Conservation (phyloP, 2,797 vertebrate species). For the Acestrorhynchus altus region DNA sequence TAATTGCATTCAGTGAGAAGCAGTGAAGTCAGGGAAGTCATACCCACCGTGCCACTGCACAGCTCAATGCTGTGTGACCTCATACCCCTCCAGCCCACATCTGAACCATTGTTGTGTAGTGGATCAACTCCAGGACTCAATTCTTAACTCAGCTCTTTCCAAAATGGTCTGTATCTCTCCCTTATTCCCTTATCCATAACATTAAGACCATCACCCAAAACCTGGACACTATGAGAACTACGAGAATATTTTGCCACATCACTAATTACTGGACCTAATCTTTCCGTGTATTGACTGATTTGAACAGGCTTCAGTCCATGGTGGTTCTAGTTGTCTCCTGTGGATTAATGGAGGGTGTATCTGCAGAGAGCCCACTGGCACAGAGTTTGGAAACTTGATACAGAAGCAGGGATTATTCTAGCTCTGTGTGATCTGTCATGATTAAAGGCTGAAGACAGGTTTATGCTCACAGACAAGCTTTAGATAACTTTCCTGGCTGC, state of each 20-base stretch:
- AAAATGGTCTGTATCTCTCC: no score
- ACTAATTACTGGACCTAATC: slow-evolving; percentile 17
- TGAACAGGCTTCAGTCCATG: slow-evolving; percentile 5
- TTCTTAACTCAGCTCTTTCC: no score
- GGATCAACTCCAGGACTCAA: no score
- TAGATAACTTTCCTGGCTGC: slow-evolving; percentile 33
- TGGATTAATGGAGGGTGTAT: slow-evolving; percentile 33
- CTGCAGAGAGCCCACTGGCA: not conserved
- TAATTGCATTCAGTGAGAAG: no score
- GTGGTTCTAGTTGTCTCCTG: slow-evolving; percentile 8
- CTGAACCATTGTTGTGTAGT: no score
- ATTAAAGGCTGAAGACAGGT: slow-evolving; percentile 49
- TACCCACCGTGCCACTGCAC: no score
- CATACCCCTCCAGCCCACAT: no score
- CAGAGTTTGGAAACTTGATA: slow-evolving; percentile 27
- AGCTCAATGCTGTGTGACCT: no score
- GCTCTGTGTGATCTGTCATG: slow-evolving; percentile 27
- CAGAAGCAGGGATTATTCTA: slow-evolving; percentile 28
- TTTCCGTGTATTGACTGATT: slow-evolving; percentile 17
- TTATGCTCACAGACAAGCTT: slow-evolving; percentile 42
- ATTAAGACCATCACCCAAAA: no score
- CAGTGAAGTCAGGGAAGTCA: no score
- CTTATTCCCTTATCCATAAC: no score
- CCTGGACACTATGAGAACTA: no score
- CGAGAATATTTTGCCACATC: not conserved